Base-by-base conservation (phyloP, 2,113 vertebrate genomes). In the Rhabdomys dilectus region DNA sequence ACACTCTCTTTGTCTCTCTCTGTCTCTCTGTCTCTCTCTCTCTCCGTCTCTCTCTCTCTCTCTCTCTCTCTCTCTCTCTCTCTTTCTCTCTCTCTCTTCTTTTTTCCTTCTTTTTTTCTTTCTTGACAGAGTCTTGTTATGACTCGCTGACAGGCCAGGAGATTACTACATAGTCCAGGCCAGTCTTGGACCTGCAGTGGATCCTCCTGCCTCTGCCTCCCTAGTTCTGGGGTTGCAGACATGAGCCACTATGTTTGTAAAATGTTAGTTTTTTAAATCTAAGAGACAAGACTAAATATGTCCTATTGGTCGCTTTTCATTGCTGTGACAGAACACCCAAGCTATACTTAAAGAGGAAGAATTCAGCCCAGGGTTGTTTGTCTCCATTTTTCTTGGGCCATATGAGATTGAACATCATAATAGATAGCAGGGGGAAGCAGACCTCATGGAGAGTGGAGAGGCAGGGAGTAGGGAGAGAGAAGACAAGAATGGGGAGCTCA, bases 11-110 rank as follows among this genome's bases (percentile, higher is more conserved):
- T 4, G 13, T 19, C 45, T 31, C 11, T 45, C 11, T 19, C 4
- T 17, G 24, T 8, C 3, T 26, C 5, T 22, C 2, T 3, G 11
- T 42, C 15, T 24, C 17, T 31, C 2, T 6, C 17, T 31, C 8
- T 17, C 16, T 7, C 21, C 2, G 4, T 17, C 22, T 26, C n/a
- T 6, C 4, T 34, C 39, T 11, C 34, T 4, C 16, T 66, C 39
- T 13, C 26, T 5, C 11, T 10, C 5, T 45, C 0, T 5, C 13
- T 42, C 2, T 31, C 64, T 0, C 4, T 66, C 29, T 4, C 21
- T 60, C 15, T 4, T 45, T 31, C 12, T 9, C 45, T 64, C 16
- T 12, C 3, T 3, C 15, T 13, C 29, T 58, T 3, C 56, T 19
- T 58, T 5, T 15, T 58, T 58, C 4, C 3, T 19, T 58, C 4